Base-by-base conservation (phyloP, 1,140 invertebrate species). In the Eueides isabella region DNA sequence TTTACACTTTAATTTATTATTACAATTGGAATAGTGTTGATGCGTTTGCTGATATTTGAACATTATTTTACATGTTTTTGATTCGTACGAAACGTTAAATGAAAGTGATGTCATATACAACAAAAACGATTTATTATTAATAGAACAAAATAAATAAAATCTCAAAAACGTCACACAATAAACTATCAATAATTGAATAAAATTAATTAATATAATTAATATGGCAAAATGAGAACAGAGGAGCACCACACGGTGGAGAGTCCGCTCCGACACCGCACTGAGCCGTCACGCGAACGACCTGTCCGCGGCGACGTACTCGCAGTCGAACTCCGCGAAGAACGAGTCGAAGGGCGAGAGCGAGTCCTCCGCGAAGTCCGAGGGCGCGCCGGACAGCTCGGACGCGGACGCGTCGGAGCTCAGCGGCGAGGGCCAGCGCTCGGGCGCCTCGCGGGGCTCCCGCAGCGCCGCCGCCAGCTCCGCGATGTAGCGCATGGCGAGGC, bases 401-500 rank as follows among this genome's bases (percentile, higher is more conserved):
- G n/a, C n/a, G 0, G 91, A 92, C 9, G 91, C 76, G 61, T 93
- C 92, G 19, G 91, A 93, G 71, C 87, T 90, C 44, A 86, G 82
- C 2, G 90, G 91, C 35, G 91, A 93, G n/a, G 91, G 80, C 90
- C 91, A 93, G 33, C 86, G 82, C 16, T 89, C 91, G 5, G 83
- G 89, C 5, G 80, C 5, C 41, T n/a, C 16, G 16, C 76, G 0
- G 79, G 31, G 33, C 86, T 16, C 41, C 41, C n/a, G 76, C 16
- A 94, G 77, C 0, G 91, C 91, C 5, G 91, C 82, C 5, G 92
- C 89, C 33, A 96, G 85, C 16, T 95, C 96, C 23, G 95, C 94
- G 70, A 98, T 98, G 87, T 98, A 98, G 82, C 97, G 96, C 95
- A 98, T 97, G 6, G 97, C 97, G 65, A 98, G 90, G 11, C 96